Evolutionary conservation across 1,140 invertebrate species (phyloP).

Genomic region (Bombyx mandarina): DNA sequence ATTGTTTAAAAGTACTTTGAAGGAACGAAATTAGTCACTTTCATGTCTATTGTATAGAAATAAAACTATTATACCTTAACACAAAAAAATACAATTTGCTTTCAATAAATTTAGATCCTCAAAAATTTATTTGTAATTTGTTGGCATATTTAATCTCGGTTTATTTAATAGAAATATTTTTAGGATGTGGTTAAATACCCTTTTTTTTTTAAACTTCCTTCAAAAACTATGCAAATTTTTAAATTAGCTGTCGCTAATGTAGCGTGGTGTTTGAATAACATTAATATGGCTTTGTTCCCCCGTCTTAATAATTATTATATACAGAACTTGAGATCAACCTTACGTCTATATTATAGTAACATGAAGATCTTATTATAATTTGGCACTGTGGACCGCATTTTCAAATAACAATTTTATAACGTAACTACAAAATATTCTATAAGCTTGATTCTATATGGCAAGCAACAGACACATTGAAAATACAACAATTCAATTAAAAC

Average conservation of each 20-base stretch:
- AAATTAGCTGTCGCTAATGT: background rate
- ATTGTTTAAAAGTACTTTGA: no score
- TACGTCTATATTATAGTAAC: conserved; percentile 20
- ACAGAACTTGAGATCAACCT: conserved; percentile 62
- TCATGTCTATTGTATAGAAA: no score
- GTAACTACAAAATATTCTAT: conserved; percentile 32
- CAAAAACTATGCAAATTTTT: no score
- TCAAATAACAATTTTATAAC: background rate
- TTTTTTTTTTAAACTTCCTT: no score
- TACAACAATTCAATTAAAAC: background rate
- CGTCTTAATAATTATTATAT: conserved; percentile 38
- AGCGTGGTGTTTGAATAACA: background rate
- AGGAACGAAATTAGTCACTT: no score
- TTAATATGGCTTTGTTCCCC: conserved; percentile 24
- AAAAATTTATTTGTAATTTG: no score
- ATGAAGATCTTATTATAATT: conserved; percentile 53
- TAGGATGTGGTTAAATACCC: no score
- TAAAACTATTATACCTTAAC: no score
- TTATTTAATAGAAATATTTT: no score
- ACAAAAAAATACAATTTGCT: no score
- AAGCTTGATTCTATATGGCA: conserved; percentile 40
- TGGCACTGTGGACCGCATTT: conserved; percentile 63
- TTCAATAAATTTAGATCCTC: no score
- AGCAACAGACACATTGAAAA: conserved; percentile 16
- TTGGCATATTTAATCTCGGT: no score